Base-by-base conservation (phyloP, 2,888 invertebrate species). In the Aleiodes testaceus region DNA sequence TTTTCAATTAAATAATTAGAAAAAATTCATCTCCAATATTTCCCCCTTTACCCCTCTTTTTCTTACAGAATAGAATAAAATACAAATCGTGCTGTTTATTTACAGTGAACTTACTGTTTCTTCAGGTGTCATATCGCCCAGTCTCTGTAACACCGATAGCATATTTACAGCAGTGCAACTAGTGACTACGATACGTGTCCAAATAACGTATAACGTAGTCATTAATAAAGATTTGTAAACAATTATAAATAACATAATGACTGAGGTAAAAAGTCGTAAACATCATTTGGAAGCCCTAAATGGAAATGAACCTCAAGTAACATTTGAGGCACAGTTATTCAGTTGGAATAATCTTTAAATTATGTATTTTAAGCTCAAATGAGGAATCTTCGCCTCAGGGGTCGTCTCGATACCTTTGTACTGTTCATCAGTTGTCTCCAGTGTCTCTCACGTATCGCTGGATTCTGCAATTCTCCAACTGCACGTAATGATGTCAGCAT, bases 351-450 rank as follows among this genome's bases (percentile, higher is more conserved):
- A 11, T 59, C 36, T 59, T 59, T 22, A 53, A 53, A 59, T 59
- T 45, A 70, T 71, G 14, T 50, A 36, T 44, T 18, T 42, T 7
- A 14, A 47, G 47, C 26, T 26, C 26, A 44, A 42, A 50, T 49
- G 55, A 59, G 42, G 44, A 69, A 72, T 63, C 74, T 61, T 14
- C 18, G 70, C 67, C 74, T 76, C 64, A 72, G 44, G 65, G 75
- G 75, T 70, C 74, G 74, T 53, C 52, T 63, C 30, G 78, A 70
- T 91, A 95, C 96, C 94, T 97, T 97, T 16, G 98, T 98, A 63
- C 97, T 96, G 81, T 93, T 93, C 96, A 98, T 98, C 65, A 98
- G 90, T 88, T 98, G 97, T 84, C 96, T 93, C 98, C 98, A 98
- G 88, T 98, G 98, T 20, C 98, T 91, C 88, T 98, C 97, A 72